Percentiles rank a stretch among this genome's conserved stretches.
Evolutionary conservation across 2,113 vertebrate species (phyloP).

Genomic region (Nesoenas mayeri): DNA sequence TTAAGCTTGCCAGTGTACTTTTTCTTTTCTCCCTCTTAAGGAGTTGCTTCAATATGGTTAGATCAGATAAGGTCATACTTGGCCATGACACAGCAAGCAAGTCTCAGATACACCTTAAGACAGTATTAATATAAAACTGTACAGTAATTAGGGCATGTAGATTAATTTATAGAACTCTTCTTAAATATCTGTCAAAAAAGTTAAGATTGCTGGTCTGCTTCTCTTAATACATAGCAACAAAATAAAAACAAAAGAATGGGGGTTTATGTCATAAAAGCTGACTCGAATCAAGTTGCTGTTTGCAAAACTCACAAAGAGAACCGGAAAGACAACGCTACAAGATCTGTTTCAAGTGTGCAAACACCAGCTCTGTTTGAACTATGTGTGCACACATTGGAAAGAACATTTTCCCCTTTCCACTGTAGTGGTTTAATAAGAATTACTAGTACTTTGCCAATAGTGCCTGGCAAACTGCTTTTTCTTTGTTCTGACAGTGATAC

Average conservation of each 20-base stretch:
- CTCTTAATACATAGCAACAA: not conserved
- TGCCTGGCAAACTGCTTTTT: not conserved
- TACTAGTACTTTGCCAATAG: not conserved
- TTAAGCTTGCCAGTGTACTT: not conserved
- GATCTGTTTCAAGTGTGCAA: not conserved
- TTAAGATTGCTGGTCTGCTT: not conserved
- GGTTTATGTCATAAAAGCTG: not conserved
- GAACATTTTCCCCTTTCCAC: not conserved
- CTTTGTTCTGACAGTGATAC: not conserved
- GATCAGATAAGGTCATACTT: not conserved
- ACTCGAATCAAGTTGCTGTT: not conserved
- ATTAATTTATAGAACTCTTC: not conserved
- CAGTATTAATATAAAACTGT: not conserved
- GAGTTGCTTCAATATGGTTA: not conserved
- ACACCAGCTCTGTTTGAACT: not conserved
- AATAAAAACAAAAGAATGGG: not conserved
- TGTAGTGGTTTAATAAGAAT: not conserved
- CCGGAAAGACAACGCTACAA: not conserved
- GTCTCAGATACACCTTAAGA: not conserved
- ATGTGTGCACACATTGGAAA: not conserved
- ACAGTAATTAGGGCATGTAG: accelerated
- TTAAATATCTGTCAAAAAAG: not conserved
- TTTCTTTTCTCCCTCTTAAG: not conserved
- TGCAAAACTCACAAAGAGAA: not conserved
- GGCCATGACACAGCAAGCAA: not conserved